A percentile compares a stretch with the other conserved stretches of the same genome.
Conservation (phyloP, 2,888 invertebrate genomes). For the Macrosiphum euphorbiae region DNA sequence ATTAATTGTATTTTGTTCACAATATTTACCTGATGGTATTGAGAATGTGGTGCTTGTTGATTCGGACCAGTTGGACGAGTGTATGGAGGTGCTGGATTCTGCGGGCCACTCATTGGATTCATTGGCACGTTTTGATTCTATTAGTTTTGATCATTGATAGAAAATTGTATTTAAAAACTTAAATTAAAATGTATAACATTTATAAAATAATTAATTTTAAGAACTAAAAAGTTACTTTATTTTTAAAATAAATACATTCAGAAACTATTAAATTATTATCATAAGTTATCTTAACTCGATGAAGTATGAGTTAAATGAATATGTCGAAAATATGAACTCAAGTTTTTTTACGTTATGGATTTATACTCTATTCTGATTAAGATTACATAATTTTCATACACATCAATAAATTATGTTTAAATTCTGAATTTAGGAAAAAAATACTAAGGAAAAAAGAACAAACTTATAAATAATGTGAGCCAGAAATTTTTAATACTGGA, state of each 20-base stretch:
- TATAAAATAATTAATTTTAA: not conserved
- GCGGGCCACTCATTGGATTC: conserved; percentile 78
- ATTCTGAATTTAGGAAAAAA: not conserved
- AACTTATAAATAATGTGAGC: not conserved
- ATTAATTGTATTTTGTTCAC: not conserved
- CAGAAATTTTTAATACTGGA: not conserved
- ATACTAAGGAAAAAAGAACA: not conserved
- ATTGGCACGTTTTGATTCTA: conserved; percentile 88
- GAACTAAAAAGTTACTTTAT: not conserved
- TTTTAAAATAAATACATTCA: not conserved
- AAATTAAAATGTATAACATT: not conserved
- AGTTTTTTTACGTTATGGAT: not conserved
- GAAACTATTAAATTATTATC: not conserved
- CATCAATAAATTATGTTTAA: not conserved
- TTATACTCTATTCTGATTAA: not conserved
- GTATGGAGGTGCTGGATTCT: conserved; percentile 84
- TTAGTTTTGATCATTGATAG: conserved; percentile 48
- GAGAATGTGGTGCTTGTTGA: conserved; percentile 75
- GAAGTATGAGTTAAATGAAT: too few species aligned
- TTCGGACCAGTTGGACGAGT: conserved; percentile 70
- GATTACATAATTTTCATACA: not conserved
- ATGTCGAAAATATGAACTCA: too few species aligned
- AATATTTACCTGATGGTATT: conserved; percentile 74
- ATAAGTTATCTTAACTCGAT: not conserved
- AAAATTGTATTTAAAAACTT: conserved; percentile 5